These are phyloP conservation scores for Venustaconcha ellipsiformis DNA, from an alignment of 1,140 invertebrate species.

Conservation along the genomic window DNA sequence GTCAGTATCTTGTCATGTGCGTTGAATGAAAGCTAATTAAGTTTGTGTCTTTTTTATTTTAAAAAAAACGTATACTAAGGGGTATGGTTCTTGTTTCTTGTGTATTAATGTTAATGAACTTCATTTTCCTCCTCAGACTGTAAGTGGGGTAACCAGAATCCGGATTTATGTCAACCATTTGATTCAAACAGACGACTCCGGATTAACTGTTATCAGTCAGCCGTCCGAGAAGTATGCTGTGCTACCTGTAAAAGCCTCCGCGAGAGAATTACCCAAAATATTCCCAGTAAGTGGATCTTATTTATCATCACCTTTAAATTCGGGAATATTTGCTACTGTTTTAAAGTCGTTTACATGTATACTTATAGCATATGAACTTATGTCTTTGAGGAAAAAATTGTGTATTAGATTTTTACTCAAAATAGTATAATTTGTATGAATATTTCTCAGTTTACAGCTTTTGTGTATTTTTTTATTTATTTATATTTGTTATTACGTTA, in stretches of 20 bases:
- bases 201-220: conserved; percentile 51
- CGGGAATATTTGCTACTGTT: no score
- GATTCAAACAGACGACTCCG: conserved; percentile 29
- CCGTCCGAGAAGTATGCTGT: conserved; percentile 51
- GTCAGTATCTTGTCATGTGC: no score
- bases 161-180: conserved; percentile 50
- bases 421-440: no score
- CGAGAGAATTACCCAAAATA: conserved; percentile 29
- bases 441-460: no score
- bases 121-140: conserved; percentile 40
- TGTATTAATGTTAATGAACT: not conserved
- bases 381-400: not conserved
- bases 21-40: no score
- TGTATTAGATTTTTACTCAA: no score
- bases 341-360: not conserved
- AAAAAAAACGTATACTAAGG: no score
- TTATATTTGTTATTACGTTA: no score
- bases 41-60: no score
- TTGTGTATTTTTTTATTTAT: no score
- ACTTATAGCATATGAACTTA: not conserved
- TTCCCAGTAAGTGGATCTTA: conserved; percentile 33
- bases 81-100: no score
- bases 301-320: not conserved
- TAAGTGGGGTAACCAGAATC: conserved; percentile 60
- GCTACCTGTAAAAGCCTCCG: conserved; percentile 44